Evolutionary conservation across 2,888 invertebrate genomes (phyloP).

Genomic region (Ochropleura leucogaster): DNA sequence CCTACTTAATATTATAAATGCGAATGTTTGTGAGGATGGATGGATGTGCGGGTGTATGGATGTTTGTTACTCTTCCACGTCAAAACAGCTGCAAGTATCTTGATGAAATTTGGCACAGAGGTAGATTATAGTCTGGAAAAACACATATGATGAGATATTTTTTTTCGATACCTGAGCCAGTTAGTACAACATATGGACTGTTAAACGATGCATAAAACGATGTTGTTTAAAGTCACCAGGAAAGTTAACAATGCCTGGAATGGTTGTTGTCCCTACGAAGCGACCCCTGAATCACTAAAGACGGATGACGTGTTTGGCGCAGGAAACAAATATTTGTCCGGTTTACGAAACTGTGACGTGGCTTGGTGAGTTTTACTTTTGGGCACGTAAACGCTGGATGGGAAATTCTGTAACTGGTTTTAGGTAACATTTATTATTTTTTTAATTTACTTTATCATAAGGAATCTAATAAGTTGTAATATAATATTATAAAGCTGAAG

Average conservation of each 20-base stretch:
- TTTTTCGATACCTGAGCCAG: too few relatives aligned
- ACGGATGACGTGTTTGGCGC: slow-evolving; percentile 18
- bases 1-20: too few relatives aligned
- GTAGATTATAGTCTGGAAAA: too few relatives aligned
- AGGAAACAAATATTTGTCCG: slow-evolving; percentile 12
- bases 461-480: too few relatives aligned
- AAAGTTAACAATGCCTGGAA: slow-evolving; percentile 18
- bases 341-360: background rate
- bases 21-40: too few relatives aligned
- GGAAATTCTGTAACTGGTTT: background rate
- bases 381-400: background rate
- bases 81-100: too few relatives aligned
- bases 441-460: too few relatives aligned
- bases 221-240: slow-evolving; percentile 3
- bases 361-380: background rate
- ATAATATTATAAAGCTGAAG: too few relatives aligned
- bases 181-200: background rate
- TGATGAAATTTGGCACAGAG: too few relatives aligned
- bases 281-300: slow-evolving; percentile 13
- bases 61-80: too few relatives aligned
- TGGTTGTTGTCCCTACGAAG: background rate
- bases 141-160: too few relatives aligned
- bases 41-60: too few relatives aligned
- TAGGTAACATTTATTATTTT: background rate
- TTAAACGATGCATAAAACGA: slow-evolving; percentile 8